phyloP scores from a whole-genome alignment of 2,797 vertebrate genomes.

The Typhlichthys eigenmanni region DNA sequence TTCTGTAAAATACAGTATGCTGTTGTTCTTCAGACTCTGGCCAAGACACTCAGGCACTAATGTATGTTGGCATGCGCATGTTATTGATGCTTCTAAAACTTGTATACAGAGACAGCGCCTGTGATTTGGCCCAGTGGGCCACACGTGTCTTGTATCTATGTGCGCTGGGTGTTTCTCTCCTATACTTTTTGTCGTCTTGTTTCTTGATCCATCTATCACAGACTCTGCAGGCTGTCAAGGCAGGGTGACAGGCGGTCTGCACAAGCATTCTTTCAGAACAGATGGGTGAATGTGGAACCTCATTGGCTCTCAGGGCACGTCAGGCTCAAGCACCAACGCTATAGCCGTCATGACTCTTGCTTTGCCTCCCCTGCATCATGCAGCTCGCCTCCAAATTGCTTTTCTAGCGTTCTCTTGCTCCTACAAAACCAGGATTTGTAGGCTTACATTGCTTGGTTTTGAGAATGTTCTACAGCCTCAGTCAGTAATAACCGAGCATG shows the following conservation, averaged over 20 bases:
- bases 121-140: conserved; percentile 72
- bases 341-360: conserved; percentile 40
- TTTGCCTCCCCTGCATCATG: conserved; percentile 34
- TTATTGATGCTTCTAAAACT: conserved; percentile 52
- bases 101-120: conserved; percentile 70
- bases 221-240: conserved; percentile 62
- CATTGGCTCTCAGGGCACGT: conserved; percentile 70
- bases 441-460: conserved; percentile 51
- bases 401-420: conserved; percentile 37
- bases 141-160: conserved; percentile 59
- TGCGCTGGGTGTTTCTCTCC: conserved; percentile 45
- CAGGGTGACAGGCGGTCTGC: conserved; percentile 59
- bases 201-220: conserved; percentile 68
- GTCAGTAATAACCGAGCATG: conserved; percentile 43
- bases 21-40: too few species aligned
- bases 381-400: conserved; percentile 60
- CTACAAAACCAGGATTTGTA: conserved; percentile 34
- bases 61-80: conserved; percentile 1
- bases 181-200: conserved; percentile 43
- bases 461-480: conserved; percentile 39
- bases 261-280: conserved; percentile 51
- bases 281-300: conserved; percentile 60
- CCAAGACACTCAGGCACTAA: conserved; percentile 2
- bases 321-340: conserved; percentile 43
- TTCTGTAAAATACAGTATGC: too few species aligned